Evolutionary conservation across 2,888 invertebrate genomes (phyloP), one percentile per base, ranked within the genome.

Genomic region (Vanessa cardui): DNA sequence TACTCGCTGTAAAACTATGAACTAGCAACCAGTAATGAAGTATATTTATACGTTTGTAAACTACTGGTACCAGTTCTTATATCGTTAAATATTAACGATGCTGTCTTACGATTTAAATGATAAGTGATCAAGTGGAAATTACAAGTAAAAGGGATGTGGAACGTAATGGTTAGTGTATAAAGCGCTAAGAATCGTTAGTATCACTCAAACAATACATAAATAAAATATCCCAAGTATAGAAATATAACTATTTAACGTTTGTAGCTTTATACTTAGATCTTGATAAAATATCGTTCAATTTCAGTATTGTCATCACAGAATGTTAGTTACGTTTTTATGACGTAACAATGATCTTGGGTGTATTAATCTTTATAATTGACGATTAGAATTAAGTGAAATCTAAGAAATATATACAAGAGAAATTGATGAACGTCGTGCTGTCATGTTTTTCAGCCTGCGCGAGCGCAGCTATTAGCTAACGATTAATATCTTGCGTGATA

Each of bases 361-460:
- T 67, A 62, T 56, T 62, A 45, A 31, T 71, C 46, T 66, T 66
- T 47, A 67, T 73, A 72, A 72, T 73, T 61, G 62, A 12, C 59
- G 61, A 50, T 58, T 64, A 54, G 59, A 47, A 58, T 31, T 54
- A 54, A 63, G 47, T 58, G 50, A 61, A 61, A 69, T 58, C 64
- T 61, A 52, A 21, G 46, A 62, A 72, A 68, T 50, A 18, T 70
- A 33, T 49, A 21, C 18, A 31, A 47, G 54, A 61, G 67, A 69
- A 67, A 71, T 67, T 62, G 67, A 71, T 54, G 45, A 31, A 70
- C 66, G 49, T 39, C 62, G 50, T 63, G 59, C 56, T 60, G 56
- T 63, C 64, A 68, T 47, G 65, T 39, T 33, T 59, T 47, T 58
- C 50, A 47, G 39, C 50, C 46, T 21, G 54, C 54, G 63, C 58